These are phyloP conservation scores for Elaphurus davidianus DNA, from an alignment of 2,113 vertebrate species.

Conservation along the genomic window DNA sequence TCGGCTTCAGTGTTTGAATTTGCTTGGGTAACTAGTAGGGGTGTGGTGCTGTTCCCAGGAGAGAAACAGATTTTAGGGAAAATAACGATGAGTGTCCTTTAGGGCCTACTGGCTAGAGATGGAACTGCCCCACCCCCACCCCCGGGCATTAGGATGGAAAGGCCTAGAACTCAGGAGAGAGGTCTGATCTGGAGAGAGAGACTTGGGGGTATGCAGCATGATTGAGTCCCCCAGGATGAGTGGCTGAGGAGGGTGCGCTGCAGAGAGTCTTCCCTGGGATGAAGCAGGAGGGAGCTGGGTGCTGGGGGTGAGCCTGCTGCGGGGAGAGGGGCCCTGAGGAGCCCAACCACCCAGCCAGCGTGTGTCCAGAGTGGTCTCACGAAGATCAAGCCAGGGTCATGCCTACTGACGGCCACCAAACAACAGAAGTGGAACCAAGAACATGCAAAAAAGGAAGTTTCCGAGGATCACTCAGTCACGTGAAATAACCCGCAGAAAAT, in stretches of 20 bases:
- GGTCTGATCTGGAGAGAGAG: neutral
- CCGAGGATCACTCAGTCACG: neutral
- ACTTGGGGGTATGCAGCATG: neutral
- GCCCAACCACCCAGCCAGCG: neutral
- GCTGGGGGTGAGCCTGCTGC: neutral
- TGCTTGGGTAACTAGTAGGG: neutral
- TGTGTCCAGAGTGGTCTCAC: neutral
- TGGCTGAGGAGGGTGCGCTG: neutral
- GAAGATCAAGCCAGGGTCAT: neutral
- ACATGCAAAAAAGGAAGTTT: constrained; percentile 45
- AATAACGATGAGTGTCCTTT: neutral
- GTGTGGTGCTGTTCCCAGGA: neutral
- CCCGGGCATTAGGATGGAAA: neutral
- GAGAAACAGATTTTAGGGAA: neutral
- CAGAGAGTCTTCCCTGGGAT: neutral
- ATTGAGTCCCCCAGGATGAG: neutral
- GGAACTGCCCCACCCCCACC: neutral
- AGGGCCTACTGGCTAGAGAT: neutral
- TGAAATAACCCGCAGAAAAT: neutral
- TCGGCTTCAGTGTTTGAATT: neutral
- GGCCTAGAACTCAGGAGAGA: neutral
- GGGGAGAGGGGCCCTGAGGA: neutral
- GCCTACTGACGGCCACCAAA: neutral
- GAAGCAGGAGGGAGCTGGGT: neutral
- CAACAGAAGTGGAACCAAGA: neutral